Evolutionary conservation across 2,113 vertebrate species (phyloP).

Genomic region (Triplophysa dalaica): DNA sequence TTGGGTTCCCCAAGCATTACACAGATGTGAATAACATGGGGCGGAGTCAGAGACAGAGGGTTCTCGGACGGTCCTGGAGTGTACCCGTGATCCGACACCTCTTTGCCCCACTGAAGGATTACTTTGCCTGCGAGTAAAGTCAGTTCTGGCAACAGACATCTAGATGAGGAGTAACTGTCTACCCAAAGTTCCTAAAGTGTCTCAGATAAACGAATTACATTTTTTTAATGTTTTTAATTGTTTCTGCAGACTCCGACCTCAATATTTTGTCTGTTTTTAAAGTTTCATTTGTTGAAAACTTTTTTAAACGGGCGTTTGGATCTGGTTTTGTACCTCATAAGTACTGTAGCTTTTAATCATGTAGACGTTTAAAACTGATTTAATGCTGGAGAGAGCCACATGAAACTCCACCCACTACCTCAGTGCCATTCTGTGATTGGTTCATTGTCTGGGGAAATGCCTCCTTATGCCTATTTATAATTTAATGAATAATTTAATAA

Average conservation of each 20-base stretch:
- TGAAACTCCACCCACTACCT: slow-evolving; percentile 65
- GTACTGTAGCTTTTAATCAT: slow-evolving; percentile 38
- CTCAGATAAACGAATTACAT: background rate
- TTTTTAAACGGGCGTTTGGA: slow-evolving; percentile 49
- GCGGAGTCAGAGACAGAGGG: slow-evolving; percentile 81
- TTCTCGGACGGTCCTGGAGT: slow-evolving; percentile 90
- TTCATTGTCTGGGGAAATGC: slow-evolving; percentile 51
- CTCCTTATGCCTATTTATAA: slow-evolving; percentile 56
- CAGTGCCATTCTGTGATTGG: slow-evolving; percentile 52
- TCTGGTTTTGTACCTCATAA: slow-evolving; percentile 32
- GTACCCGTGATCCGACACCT: slow-evolving; percentile 92
- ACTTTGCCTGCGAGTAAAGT: slow-evolving; percentile 86
- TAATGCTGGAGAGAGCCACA: slow-evolving; percentile 53
- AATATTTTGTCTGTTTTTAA: slow-evolving; percentile 14
- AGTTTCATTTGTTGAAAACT: slow-evolving; percentile 21
- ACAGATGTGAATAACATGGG: slow-evolving; percentile 87
- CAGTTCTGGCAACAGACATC: background rate
- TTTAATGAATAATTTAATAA: slow-evolving; percentile 35
- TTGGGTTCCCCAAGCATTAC: slow-evolving; percentile 94
- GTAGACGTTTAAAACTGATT: slow-evolving; percentile 29
- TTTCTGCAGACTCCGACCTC: slow-evolving; percentile 31
- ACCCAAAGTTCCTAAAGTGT: background rate
- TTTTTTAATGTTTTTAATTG: background rate
- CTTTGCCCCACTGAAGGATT: slow-evolving; percentile 93
- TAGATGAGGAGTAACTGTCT: background rate